A percentile compares a stretch with the other conserved stretches of the same genome.
Conservation (phyloP, 2,113 vertebrate genomes). For the Holacanthus passer region DNA sequence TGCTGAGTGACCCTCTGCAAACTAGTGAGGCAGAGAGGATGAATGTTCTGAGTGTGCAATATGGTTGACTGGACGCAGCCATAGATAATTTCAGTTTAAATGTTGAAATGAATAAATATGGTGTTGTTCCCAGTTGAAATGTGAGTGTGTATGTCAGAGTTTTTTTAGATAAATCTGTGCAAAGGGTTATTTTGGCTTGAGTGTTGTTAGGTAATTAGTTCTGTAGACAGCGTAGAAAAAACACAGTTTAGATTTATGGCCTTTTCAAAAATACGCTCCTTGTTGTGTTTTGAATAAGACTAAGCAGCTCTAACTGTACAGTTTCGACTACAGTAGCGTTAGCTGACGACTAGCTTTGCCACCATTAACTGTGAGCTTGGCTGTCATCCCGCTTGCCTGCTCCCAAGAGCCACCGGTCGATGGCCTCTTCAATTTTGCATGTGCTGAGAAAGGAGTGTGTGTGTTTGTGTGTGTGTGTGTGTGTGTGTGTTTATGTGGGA, state of each 20-base stretch:
- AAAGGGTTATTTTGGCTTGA: neutral
- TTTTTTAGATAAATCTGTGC: too few relatives aligned
- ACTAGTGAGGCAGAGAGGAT: neutral
- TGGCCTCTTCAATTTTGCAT: slow-evolving; percentile 68
- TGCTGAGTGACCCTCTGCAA: slow-evolving; percentile 10
- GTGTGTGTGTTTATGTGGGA: neutral
- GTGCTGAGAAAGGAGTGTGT: slow-evolving; percentile 50
- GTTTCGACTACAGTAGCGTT: neutral
- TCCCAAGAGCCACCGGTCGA: slow-evolving; percentile 40
- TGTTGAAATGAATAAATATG: neutral
- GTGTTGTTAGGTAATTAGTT: neutral
- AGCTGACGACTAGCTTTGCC: slow-evolving; percentile 2
- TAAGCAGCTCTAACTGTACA: neutral
- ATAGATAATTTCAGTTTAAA: neutral
- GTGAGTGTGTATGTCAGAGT: neutral
- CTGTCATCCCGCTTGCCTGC: neutral
- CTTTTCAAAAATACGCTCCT: neutral
- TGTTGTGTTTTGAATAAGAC: neutral
- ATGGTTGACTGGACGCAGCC: neutral
- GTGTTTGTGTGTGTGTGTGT: slow-evolving; percentile 6
- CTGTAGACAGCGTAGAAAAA: neutral
- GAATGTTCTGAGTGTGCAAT: neutral
- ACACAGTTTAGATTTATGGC: neutral
- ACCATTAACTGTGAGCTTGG: slow-evolving; percentile 17
- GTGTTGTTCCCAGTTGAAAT: neutral